Percentiles rank a stretch among this genome's conserved stretches.
Evolutionary conservation across 1,140 invertebrate genomes (phyloP).

Genomic region (Streblospio benedicti): DNA sequence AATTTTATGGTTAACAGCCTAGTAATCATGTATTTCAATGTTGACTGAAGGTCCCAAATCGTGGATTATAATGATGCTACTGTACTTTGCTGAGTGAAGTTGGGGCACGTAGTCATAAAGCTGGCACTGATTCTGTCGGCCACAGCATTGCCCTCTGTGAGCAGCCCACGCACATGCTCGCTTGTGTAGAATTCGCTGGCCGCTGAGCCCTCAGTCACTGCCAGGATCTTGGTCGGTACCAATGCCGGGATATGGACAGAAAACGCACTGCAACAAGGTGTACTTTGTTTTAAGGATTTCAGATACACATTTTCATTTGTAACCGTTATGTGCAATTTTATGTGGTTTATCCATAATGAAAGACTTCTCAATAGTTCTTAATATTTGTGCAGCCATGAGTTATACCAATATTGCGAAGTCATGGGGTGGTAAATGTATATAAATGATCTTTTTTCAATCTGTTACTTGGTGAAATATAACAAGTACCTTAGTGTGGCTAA

Average conservation of each 20-base stretch:
- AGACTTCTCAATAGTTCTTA: too few relatives aligned
- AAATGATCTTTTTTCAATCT: too few relatives aligned
- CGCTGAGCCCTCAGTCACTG: slow-evolving; percentile 72
- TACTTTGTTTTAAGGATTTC: too few relatives aligned
- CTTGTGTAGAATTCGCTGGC: slow-evolving; percentile 77
- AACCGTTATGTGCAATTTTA: too few relatives aligned
- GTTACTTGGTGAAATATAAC: too few relatives aligned
- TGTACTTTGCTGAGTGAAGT: slow-evolving; percentile 74
- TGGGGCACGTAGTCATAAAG: slow-evolving; percentile 78
- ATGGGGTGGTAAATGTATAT: too few relatives aligned
- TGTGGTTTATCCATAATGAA: too few relatives aligned
- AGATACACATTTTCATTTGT: slow-evolving; percentile 2
- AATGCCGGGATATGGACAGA: slow-evolving; percentile 80
- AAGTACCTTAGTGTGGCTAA: slow-evolving; percentile 82
- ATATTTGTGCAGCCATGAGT: too few relatives aligned
- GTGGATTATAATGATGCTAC: slow-evolving; percentile 23
- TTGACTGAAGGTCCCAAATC: neutral
- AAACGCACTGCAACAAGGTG: slow-evolving; percentile 66
- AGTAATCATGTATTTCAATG: neutral
- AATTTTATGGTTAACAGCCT: neutral
- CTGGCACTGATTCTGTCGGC: slow-evolving; percentile 85
- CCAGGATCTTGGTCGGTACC: slow-evolving; percentile 87
- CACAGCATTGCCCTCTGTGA: slow-evolving; percentile 83
- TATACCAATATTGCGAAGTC: too few relatives aligned
- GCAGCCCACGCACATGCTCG: slow-evolving; percentile 77